Evolutionary conservation across 2,888 invertebrate species (phyloP), one percentile per base, ranked within the genome.

Genomic region (Eucera pruinosa): DNA sequence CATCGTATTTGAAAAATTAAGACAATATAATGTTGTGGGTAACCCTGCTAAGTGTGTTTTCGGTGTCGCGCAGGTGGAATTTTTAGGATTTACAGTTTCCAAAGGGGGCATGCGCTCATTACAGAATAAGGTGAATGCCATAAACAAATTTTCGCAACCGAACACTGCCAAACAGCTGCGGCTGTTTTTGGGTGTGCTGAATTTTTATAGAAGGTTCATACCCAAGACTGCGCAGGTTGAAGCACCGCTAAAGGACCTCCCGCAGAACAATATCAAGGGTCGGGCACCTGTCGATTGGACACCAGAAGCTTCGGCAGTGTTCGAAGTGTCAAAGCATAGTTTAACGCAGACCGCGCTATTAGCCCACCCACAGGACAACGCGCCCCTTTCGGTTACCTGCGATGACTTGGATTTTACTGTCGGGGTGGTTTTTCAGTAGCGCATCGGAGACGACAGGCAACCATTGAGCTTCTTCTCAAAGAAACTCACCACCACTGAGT

Each of bases 381-480:
- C 11, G 9, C 55, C 55, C 2, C n/a, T 41, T 2, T 18, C 55
- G 1, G 1, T 55, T 2, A 20, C 20, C 20, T 55, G 55, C 39
- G 47, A 60, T 9, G 60, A 20, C 2, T 54, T 45, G 13, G 43
- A 54, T 15, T 36, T 64, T 3, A 50, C 71, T 1, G 52, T 79
- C 33, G 77, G 81, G 2, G 81, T 68, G 0, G 68, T 62, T 9
- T 52, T 80, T 0, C 70, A 79, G 30, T 74, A 81, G 27, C 54
- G 7, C 11, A 39, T 9, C 13, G 57, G 55, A 2, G 39, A 54
- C 0, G 23, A 6, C 25, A 77, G 73, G 74, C 64, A 79, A 64
- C 71, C 77, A 7, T 33, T 77, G n/a, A 15, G 25, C 0, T 57
- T 41, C 11, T 57, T 41, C 23, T 25, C 57, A 0, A 57, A 25